A percentile compares a stretch with the other conserved stretches of the same genome.
Conservation (phyloP, 2,888 invertebrate species). For the Pristionchus maxplancki region DNA sequence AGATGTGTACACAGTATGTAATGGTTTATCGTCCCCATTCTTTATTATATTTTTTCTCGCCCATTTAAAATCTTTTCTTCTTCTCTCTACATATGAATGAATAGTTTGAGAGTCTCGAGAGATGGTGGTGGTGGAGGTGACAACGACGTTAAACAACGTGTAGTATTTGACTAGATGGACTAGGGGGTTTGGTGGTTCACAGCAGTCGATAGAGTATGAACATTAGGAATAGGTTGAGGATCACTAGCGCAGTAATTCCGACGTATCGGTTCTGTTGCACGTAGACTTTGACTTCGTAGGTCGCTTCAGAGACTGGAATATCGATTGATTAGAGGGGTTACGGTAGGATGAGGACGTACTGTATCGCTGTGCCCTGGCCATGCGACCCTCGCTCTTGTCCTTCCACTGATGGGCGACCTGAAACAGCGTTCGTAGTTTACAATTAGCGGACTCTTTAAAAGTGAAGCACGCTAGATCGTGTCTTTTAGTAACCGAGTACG, state of each 20-base stretch:
- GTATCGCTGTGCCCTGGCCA: conserved; percentile 32
- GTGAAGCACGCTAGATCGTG: neutral
- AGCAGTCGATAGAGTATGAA: conserved; percentile 40
- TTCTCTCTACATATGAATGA: conserved; percentile 47
- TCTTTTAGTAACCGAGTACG: neutral
- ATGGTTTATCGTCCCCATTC: conserved; percentile 40
- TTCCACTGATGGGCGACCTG: conserved; percentile 48
- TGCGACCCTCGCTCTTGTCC: conserved; percentile 37
- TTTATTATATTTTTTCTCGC: conserved; percentile 12
- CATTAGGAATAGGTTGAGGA: conserved; percentile 38
- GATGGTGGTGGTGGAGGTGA: too few species aligned
- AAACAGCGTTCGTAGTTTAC: neutral
- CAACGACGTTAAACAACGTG: neutral
- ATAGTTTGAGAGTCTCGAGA: conserved; percentile 48
- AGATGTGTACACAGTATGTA: conserved; percentile 47
- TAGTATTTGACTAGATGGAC: conserved; percentile 10
- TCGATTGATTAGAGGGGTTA: neutral
- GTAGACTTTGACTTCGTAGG: conserved; percentile 40
- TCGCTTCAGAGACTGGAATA: conserved; percentile 21
- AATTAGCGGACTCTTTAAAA: neutral
- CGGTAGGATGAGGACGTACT: neutral
- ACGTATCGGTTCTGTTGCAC: conserved; percentile 15
- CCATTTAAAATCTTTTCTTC: neutral
- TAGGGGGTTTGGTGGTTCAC: neutral
- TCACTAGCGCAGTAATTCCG: neutral